Conservation (phyloP, 1,140 invertebrate species). For the Zaprionus camerounensis region DNA sequence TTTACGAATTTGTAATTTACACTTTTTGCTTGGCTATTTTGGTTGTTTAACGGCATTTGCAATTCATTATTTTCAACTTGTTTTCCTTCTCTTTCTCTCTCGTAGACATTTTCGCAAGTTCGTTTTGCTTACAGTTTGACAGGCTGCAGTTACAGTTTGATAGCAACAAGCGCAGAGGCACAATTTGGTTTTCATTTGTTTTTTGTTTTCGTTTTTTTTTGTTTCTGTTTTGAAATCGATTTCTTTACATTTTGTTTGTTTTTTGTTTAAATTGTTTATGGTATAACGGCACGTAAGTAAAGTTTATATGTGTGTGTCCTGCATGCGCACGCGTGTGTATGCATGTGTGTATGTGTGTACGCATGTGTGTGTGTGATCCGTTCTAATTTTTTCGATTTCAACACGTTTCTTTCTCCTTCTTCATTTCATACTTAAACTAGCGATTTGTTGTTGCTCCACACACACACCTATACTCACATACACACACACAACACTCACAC, state of each 20-base stretch:
- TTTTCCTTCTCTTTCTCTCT: background rate
- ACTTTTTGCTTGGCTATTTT: conserved; percentile 53
- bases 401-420: background rate
- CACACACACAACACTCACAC: conserved; percentile 1
- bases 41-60: background rate
- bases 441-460: conserved; percentile 3
- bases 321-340: conserved; percentile 12
- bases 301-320: conserved; percentile 9
- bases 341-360: no score
- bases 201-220: conserved; percentile 13
- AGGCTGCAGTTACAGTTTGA: conserved; percentile 28
- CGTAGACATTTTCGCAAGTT: background rate
- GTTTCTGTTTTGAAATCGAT: conserved; percentile 34
- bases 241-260: background rate
- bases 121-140: conserved; percentile 17
- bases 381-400: conserved; percentile 18
- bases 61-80: background rate
- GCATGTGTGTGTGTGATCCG: conserved; percentile 23
- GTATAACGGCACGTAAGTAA: conserved; percentile 29
- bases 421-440: conserved; percentile 26
- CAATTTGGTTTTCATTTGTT: conserved; percentile 43
- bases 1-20: conserved; percentile 61
- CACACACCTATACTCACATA: background rate
- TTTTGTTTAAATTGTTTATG: background rate
- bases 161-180: conserved; percentile 42